These are phyloP conservation scores for Sitophilus oryzae DNA, from an alignment of 1,140 invertebrate species.

Conservation along the genomic window DNA sequence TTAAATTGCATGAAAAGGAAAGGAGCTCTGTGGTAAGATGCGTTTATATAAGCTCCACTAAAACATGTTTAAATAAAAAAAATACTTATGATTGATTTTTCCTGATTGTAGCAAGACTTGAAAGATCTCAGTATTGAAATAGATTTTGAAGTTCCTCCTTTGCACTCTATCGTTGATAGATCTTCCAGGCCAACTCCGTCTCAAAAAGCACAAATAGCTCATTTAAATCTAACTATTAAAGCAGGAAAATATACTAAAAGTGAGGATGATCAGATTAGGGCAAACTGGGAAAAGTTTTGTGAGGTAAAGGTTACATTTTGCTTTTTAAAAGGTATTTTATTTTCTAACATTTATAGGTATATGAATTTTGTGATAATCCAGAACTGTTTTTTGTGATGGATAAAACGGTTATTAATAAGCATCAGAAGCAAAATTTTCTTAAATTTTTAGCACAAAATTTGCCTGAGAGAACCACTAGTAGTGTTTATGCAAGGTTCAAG, in stretches of 20 bases:
- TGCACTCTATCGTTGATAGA: not conserved
- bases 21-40: too few relatives aligned
- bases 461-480: not conserved
- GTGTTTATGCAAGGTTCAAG: not conserved
- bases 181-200: not conserved
- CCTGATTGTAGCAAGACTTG: too few relatives aligned
- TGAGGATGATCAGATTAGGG: not conserved
- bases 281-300: not conserved
- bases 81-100: too few relatives aligned
- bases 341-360: not conserved
- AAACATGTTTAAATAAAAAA: too few relatives aligned
- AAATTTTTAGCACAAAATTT: not conserved
- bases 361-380: not conserved
- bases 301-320: not conserved
- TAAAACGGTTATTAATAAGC: not conserved
- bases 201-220: not conserved
- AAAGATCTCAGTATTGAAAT: not conserved
- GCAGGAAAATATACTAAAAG: not conserved
- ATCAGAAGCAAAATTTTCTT: not conserved
- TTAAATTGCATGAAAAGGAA: too few relatives aligned
- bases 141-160: not conserved
- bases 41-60: too few relatives aligned
- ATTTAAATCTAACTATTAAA: not conserved
- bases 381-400: not conserved
- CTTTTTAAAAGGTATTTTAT: too few relatives aligned